Base-by-base conservation (phyloP, 1,140 invertebrate genomes). In the Prorops nasuta region DNA sequence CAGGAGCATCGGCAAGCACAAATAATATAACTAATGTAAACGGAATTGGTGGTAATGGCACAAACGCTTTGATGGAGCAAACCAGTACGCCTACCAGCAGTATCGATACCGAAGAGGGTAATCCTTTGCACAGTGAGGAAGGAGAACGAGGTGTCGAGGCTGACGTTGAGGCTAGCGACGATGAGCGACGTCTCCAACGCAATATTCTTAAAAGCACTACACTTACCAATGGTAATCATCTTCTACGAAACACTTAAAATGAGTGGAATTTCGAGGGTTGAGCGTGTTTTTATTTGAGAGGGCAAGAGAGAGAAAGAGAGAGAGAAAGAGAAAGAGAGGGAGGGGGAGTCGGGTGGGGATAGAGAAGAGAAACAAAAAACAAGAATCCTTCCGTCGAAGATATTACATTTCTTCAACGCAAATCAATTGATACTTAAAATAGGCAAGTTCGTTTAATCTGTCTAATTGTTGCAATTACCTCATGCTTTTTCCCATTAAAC, bases 31-130 rank as follows among this genome's bases (percentile, higher is more conserved):
- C 24, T 4, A 28, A n/a, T n/a, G n/a, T n/a, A n/a, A n/a, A n/a
- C n/a, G n/a, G n/a, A n/a, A n/a, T n/a, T n/a, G 24, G 17, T 8
- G 41, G 14, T 59, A 59, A 56, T 49, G 71, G 69, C 17, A 69
- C 62, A 8, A 63, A 67, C 3, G 69, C 70, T 44, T 28, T 28
- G 24, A 28, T 6, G 4, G 10, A 28, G 4, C 24, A 28, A 83
- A 35, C 81, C 80, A 37, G 71, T 81, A 83, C 82, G 0, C 81
- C 82, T 7, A 82, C 81, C 2, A 83, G 81, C 51, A 84, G 81
- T 56, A 80, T 82, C 24, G 81, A 82, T 58, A 83, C 81, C 0
- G 81, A 83, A 43, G 81, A 83, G 28, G 81, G 80, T 32, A 79
- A 78, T 44, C 76, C 74, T n/a, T 57, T 63, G 0, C 69, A 72